phyloP scores from a whole-genome alignment of 92 coral and sea anemone species.

The Porites divaricata region DNA sequence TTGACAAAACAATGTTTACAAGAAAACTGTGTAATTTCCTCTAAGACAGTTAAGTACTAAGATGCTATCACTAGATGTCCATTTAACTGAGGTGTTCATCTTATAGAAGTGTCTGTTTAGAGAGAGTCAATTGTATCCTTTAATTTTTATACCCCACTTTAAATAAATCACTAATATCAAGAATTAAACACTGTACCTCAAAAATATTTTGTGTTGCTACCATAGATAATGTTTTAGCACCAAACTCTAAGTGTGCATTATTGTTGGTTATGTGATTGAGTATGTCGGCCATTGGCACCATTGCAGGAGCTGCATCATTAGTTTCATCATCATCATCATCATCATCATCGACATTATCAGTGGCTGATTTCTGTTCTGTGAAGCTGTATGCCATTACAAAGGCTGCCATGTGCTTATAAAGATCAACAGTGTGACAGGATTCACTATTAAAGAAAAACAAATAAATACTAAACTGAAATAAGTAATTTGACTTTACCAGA shows the following conservation, averaged over 20 bases:
- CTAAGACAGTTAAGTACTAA: no score
- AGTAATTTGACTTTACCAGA: no score
- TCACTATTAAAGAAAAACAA: constrained; percentile 33
- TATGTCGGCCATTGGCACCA: constrained; percentile 99
- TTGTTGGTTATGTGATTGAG: constrained; percentile 92
- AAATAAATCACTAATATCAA: background rate
- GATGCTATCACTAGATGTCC: no score
- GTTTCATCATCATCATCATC: background rate
- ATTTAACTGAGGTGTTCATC: no score
- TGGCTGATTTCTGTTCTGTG: constrained; percentile 72
- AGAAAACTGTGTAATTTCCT: no score
- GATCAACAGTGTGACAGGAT: constrained; percentile 63
- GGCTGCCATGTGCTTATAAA: constrained; percentile 96
- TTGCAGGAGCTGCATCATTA: constrained; percentile 62
- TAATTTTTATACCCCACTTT: background rate
- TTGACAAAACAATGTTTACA: no score
- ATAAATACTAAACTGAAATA: no score
- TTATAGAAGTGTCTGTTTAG: no score
- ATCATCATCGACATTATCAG: constrained; percentile 7
- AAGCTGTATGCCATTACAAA: constrained; percentile 99
- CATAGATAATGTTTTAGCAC: constrained; percentile 78
- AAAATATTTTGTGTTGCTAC: constrained; percentile 79
- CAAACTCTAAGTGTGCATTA: constrained; percentile 96
- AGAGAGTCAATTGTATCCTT: no score
- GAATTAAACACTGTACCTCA: constrained; percentile 54